Percentiles rank a stretch among this genome's conserved stretches.
Evolutionary conservation across 1,140 invertebrate species (phyloP).

Genomic region (Drosophila rhopaloa): DNA sequence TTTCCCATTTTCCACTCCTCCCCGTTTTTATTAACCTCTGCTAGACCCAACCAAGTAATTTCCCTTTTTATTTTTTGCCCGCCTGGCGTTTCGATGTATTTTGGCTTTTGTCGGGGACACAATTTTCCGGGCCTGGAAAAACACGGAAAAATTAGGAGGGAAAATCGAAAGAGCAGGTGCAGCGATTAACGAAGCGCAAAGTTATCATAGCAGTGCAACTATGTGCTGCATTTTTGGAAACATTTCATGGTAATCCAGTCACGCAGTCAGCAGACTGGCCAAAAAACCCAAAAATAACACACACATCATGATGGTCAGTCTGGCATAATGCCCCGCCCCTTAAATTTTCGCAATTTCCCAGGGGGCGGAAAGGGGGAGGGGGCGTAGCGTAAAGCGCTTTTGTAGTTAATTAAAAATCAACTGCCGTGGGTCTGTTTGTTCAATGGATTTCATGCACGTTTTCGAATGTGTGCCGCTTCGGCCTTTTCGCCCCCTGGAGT

Average conservation of each 20-base stretch:
- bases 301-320: conserved; percentile 7
- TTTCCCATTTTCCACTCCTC: too few relatives aligned
- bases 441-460: conserved; percentile 84
- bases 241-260: conserved; percentile 56
- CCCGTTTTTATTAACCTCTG: not conserved
- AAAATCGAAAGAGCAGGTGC: conserved; percentile 51
- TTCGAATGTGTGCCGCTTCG: conserved; percentile 39
- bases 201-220: conserved; percentile 72
- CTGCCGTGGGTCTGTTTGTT: conserved; percentile 83
- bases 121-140: conserved; percentile 27
- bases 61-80: conserved; percentile 8
- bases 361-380: conserved; percentile 24
- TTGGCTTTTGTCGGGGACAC: conserved; percentile 34
- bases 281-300: conserved; percentile 50
- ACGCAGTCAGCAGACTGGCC: conserved; percentile 32
- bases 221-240: conserved; percentile 25
- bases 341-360: conserved; percentile 4
- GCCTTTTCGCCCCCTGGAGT: conserved; percentile 3
- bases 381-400: conserved; percentile 74
- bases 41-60: conserved; percentile 8
- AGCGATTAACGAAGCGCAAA: conserved; percentile 80
- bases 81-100: conserved; percentile 22
- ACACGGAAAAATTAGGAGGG: conserved; percentile 34
- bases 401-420: conserved; percentile 85
- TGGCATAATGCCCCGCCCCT: not conserved